Conservation (phyloP, 2,797 vertebrate species). For the Sternarchorhynchus goeldii region DNA sequence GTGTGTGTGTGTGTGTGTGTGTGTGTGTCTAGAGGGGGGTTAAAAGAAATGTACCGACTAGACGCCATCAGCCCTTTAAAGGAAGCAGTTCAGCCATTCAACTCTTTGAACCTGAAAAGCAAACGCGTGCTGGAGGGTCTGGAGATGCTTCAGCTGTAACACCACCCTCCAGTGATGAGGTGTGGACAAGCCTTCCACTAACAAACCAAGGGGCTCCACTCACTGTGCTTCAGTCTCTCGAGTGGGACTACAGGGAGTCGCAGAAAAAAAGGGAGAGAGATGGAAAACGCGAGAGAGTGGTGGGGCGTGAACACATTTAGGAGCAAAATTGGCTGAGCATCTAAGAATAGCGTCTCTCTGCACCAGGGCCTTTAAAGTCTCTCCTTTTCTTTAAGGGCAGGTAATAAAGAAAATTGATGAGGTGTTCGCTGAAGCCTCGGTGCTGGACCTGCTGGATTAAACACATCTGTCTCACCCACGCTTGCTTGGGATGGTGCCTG, state of each 20-base stretch:
- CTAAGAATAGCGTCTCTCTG: constrained; percentile 62
- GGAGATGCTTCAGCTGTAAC: constrained; percentile 8
- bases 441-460: constrained; percentile 49
- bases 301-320: constrained; percentile 64
- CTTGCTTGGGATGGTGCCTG: constrained; percentile 12
- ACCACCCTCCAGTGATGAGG: constrained; percentile 1
- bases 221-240: constrained; percentile 26
- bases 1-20: background rate
- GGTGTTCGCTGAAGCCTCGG: constrained; percentile 60
- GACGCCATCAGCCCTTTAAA: background rate
- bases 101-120: constrained; percentile 1
- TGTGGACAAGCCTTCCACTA: constrained; percentile 23
- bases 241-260: constrained; percentile 10
- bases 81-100: background rate
- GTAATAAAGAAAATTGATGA: constrained; percentile 76
- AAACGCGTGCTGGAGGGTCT: background rate
- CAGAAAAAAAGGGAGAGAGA: constrained; percentile 42
- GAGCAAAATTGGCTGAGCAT: constrained; percentile 63
- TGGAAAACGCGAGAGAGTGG: constrained; percentile 30
- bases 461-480: constrained; percentile 39
- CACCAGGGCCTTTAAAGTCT: constrained; percentile 45
- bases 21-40: too few relatives aligned
- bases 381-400: constrained; percentile 57
- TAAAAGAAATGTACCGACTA: background rate
- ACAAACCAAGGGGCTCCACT: constrained; percentile 23